Conservation (phyloP, 2,113 vertebrate species). For the Nestor notabilis region DNA sequence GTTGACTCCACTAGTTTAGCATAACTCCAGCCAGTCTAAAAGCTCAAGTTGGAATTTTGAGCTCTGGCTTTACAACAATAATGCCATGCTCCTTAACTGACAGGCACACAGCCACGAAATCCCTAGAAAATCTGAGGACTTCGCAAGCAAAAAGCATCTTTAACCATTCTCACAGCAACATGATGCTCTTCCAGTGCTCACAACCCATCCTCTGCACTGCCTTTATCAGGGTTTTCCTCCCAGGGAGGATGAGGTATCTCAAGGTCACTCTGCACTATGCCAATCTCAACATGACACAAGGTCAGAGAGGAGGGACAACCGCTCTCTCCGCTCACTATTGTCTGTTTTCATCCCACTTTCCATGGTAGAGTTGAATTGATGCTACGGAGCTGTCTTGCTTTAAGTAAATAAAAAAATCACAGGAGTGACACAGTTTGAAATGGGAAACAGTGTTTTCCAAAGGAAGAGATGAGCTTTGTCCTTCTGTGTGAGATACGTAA, state of each 20-base stretch:
- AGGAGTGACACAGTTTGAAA: background rate
- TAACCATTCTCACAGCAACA: background rate
- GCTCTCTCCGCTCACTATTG: background rate
- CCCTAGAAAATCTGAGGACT: background rate
- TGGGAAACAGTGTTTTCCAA: background rate
- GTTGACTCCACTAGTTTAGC: background rate
- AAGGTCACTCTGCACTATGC: background rate
- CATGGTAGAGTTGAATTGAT: background rate
- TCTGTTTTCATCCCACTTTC: background rate
- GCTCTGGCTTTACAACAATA: background rate
- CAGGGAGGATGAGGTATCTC: background rate
- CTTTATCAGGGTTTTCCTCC: background rate
- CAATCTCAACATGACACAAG: background rate
- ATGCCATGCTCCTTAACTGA: rapidly evolving
- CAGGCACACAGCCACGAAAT: background rate
- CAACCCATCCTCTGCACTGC: background rate
- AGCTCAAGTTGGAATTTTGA: background rate
- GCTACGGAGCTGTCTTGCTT: background rate
- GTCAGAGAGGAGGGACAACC: background rate
- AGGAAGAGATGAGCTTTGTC: background rate
- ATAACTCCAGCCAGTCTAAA: rapidly evolving
- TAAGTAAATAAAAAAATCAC: background rate
- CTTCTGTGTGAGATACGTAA: background rate
- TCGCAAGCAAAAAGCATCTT: background rate
- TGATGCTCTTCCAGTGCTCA: rapidly evolving